These are phyloP conservation scores for Petrocephalus microphthalmus DNA, from an alignment of 2,113 vertebrate species.

Conservation along the genomic window DNA sequence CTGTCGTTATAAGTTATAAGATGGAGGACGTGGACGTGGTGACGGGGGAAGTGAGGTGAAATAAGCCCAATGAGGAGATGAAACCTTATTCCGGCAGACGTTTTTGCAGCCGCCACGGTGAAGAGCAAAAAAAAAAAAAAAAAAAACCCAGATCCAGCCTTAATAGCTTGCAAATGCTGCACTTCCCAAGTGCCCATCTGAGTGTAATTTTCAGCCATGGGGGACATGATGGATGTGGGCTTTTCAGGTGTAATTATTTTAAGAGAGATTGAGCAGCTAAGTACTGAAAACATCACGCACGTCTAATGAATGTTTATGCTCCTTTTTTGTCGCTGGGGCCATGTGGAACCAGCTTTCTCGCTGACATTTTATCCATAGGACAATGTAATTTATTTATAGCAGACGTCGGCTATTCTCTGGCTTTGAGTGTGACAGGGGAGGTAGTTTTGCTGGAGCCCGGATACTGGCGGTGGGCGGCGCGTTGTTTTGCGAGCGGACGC, in stretches of 20 bases:
- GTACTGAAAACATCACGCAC: slow-evolving; percentile 62
- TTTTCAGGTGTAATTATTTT: slow-evolving; percentile 73
- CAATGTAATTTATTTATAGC: neutral
- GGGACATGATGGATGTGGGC: slow-evolving; percentile 64
- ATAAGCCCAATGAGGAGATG: neutral
- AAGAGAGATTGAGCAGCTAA: slow-evolving; percentile 69
- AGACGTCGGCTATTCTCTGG: neutral
- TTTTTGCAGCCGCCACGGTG: slow-evolving; percentile 26
- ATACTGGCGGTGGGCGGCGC: neutral
- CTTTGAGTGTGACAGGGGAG: neutral
- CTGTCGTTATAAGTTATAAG: neutral
- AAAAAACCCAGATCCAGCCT: slow-evolving; percentile 19
- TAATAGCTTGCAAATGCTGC: slow-evolving; percentile 68
- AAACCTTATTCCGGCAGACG: slow-evolving; percentile 24
- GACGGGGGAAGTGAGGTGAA: neutral
- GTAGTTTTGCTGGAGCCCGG: neutral
- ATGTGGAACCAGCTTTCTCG: slow-evolving; percentile 49
- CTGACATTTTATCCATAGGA: slow-evolving; percentile 27
- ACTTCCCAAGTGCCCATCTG: slow-evolving; percentile 62
- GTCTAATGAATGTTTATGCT: slow-evolving; percentile 62
- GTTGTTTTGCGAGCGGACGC: neutral
- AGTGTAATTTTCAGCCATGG: slow-evolving; percentile 64
- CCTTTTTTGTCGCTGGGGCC: slow-evolving; percentile 48
- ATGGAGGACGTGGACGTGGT: neutral
- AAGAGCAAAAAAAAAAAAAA: slow-evolving; percentile 2